These are phyloP conservation scores for Aramus guarauna DNA, from an alignment of 2,113 vertebrate genomes.

Conservation along the genomic window DNA sequence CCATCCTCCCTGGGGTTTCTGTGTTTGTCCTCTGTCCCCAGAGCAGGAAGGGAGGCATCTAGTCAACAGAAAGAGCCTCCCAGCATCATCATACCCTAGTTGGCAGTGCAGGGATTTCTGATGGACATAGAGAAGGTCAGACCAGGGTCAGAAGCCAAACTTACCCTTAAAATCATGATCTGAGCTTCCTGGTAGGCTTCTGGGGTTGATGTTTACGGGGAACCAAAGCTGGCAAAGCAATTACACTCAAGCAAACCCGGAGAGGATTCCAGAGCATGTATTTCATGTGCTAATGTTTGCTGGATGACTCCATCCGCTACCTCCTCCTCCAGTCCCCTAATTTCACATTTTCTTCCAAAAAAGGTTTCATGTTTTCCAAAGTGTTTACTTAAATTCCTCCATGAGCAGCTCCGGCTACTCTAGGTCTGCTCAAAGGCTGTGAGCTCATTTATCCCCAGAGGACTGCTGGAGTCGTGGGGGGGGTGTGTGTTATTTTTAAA, in stretches of 20 bases:
- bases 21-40: neutral
- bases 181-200: neutral
- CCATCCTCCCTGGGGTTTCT: neutral
- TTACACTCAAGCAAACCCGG: neutral
- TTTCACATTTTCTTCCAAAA: conserved; percentile 62
- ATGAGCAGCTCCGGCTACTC: conserved; percentile 15
- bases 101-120: neutral
- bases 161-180: neutral
- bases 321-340: neutral
- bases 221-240: neutral
- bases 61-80: neutral
- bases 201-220: neutral
- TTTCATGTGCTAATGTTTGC: conserved; percentile 43
- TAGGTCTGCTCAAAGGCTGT: neutral
- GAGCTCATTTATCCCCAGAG: conserved; percentile 41
- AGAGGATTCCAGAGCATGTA: conserved; percentile 37
- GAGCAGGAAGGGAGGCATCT: neutral
- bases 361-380: conserved; percentile 49
- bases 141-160: neutral
- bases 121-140: fast-evolving
- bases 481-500: conserved; percentile 40
- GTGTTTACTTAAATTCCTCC: conserved; percentile 30
- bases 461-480: neutral
- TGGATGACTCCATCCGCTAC: conserved; percentile 23
- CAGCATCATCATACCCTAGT: neutral